Percentiles rank a stretch among this genome's conserved stretches.
Evolutionary conservation across 2,797 vertebrate species (phyloP).

Genomic region (Sebastes miniatus): DNA sequence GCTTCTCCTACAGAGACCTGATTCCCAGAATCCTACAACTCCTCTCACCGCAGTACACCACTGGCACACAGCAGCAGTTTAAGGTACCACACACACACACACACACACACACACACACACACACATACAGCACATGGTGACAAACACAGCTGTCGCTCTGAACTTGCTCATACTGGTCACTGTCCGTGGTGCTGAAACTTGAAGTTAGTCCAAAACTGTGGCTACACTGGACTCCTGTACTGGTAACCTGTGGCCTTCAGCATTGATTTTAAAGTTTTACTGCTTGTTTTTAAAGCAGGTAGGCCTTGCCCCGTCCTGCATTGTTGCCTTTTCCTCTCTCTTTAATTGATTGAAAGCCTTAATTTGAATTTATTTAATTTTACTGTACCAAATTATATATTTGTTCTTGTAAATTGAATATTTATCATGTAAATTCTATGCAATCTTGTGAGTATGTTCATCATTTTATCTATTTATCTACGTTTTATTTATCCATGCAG

Average conservation of each 20-base stretch:
- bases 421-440: background rate
- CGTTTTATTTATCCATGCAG: too few relatives aligned
- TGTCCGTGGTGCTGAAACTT: slow-evolving; percentile 55
- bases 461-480: background rate
- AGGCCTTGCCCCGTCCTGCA: background rate
- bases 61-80: slow-evolving; percentile 92
- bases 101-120: background rate
- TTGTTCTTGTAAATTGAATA: background rate
- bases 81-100: slow-evolving; percentile 84
- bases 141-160: background rate
- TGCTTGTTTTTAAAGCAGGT: background rate
- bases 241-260: background rate
- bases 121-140: background rate
- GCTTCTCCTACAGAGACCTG: slow-evolving; percentile 95
- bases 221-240: background rate
- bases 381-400: background rate
- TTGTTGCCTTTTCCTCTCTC: background rate
- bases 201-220: background rate
- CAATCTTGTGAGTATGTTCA: background rate
- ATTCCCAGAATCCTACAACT: slow-evolving; percentile 91
- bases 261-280: slow-evolving; percentile 12
- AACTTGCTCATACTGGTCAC: background rate
- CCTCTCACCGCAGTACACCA: slow-evolving; percentile 83
- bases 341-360: too few relatives aligned
- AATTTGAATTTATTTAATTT: too few relatives aligned